Conservation (phyloP, 2,797 vertebrate species). For the Hydrolagus colliei region DNA sequence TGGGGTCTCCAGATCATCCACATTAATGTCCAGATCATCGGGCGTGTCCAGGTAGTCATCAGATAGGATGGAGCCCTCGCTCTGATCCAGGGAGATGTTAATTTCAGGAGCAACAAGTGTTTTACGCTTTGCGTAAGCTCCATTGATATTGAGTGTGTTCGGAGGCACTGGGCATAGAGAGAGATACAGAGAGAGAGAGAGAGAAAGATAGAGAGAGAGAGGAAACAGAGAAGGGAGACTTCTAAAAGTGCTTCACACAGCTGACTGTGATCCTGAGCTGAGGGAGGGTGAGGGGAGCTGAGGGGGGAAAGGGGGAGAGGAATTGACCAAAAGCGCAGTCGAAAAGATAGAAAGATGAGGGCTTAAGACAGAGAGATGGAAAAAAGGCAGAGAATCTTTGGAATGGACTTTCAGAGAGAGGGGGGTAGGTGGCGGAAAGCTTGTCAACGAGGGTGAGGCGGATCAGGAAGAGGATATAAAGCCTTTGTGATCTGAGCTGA, state of each 20-base stretch:
- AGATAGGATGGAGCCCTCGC: conserved; percentile 86
- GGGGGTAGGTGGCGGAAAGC: too few species aligned
- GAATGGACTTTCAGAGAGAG: too few species aligned
- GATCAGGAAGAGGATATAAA: too few species aligned
- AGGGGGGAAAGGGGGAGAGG: neutral
- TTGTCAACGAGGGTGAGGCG: too few species aligned
- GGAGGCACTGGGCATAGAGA: conserved; percentile 38
- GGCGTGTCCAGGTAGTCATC: conserved; percentile 91
- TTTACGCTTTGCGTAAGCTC: conserved; percentile 72
- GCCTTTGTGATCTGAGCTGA: too few species aligned
- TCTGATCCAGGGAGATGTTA: conserved; percentile 93
- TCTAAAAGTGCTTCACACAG: too few species aligned
- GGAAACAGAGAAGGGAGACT: too few species aligned
- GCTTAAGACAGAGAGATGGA: conserved; percentile 14
- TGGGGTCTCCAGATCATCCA: conserved; percentile 91
- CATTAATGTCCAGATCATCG: conserved; percentile 90
- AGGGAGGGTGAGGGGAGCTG: conserved; percentile 60
- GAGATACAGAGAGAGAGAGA: neutral
- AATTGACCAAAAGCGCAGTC: neutral
- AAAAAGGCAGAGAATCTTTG: neutral
- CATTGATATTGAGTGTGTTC: conserved; percentile 66
- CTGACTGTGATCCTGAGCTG: too few species aligned
- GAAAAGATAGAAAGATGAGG: too few species aligned
- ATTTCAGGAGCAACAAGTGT: conserved; percentile 87
- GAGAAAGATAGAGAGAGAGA: neutral